Evolutionary conservation across 2,797 vertebrate species (phyloP), one percentile per base, ranked within the genome.

Genomic region (Pelochelys cantorii): DNA sequence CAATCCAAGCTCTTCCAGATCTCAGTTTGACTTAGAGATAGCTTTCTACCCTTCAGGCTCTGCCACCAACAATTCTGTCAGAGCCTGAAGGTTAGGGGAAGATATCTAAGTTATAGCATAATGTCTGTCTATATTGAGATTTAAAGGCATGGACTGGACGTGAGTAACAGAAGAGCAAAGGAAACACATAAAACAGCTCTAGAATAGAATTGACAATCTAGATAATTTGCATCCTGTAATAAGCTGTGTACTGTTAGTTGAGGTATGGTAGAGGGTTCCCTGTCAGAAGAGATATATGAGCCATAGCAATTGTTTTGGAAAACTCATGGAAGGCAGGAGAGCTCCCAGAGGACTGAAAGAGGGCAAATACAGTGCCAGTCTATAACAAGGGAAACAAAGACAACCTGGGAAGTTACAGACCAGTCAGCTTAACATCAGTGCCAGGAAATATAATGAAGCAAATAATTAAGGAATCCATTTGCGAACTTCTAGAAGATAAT

Each of bases 151-250:
- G 48, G 2, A 11, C 74, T 29, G 31, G 54, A 60, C 13, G 2
- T 12, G 1, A 77, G 78, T 71, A 56, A 27, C 23, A 31, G 82
- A 82, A 90, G 79, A 23, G 25, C 65, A 48, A 52, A 34, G 7
- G 59, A 3, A 15, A 65, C 83, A 25, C 78, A 53, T 3, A 74
- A 92, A 89, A 65, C 0, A 0, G 6, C 22, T 22, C 53, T 57
- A 37, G 23, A 11, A 54, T 80, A 11, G 53, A 60, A 25, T 12
- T 83, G 56, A 27, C 78, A 77, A 52, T 5, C 34, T 78, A 59
- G 53, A 60, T 12, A 29, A 56, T 81, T 42, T 25, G 29, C 57
- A 37, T 54, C 29, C 54, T 34, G 57, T 52, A 87, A 57, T 82
- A 3, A 86, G 22, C 65, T 48, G 29, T 13, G 54, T 74, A 56